These are phyloP conservation scores for Penaeus japonicus DNA, from an alignment of 1,140 invertebrate genomes.

Conservation along the genomic window DNA sequence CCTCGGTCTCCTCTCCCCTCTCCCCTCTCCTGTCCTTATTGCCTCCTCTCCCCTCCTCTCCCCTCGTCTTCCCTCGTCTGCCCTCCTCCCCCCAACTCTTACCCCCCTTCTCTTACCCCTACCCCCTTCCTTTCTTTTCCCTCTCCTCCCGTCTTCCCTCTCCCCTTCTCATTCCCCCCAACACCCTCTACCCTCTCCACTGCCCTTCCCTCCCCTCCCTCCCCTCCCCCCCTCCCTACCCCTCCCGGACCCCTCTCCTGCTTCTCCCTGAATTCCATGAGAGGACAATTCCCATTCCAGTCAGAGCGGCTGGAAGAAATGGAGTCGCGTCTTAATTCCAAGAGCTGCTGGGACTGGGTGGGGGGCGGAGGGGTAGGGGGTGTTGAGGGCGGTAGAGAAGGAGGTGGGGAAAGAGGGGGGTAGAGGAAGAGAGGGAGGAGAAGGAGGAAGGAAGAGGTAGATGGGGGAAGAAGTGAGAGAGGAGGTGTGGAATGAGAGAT, in stretches of 20 bases:
- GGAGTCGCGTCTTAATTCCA: constrained; percentile 53
- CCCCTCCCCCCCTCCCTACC: neutral
- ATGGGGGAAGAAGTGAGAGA: too few species aligned
- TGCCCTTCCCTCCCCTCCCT: neutral
- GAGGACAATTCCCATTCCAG: constrained; percentile 54
- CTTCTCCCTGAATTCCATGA: constrained; percentile 48
- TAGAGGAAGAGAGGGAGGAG: too few species aligned
- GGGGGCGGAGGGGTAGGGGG: too few species aligned
- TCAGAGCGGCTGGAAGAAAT: constrained; percentile 46
- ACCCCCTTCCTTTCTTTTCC: neutral
- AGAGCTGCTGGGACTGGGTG: too few species aligned
- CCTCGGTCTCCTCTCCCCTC: too few species aligned
- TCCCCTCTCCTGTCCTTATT: neutral
- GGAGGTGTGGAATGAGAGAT: too few species aligned
- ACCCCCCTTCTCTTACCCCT: too few species aligned
- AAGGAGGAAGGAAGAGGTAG: too few species aligned
- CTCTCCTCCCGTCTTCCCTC: neutral
- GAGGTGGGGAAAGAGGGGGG: constrained; percentile 11
- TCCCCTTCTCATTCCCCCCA: neutral
- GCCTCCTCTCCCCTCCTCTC: too few species aligned
- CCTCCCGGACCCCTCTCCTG: constrained; percentile 32
- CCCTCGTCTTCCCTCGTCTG: too few species aligned
- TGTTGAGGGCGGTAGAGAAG: constrained; percentile 23
- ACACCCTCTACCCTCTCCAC: neutral
- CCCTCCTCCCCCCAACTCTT: too few species aligned